Evolutionary conservation across 2,797 vertebrate genomes (phyloP), one percentile per base, ranked within the genome.

Genomic region (Atherinosoma microstoma): DNA sequence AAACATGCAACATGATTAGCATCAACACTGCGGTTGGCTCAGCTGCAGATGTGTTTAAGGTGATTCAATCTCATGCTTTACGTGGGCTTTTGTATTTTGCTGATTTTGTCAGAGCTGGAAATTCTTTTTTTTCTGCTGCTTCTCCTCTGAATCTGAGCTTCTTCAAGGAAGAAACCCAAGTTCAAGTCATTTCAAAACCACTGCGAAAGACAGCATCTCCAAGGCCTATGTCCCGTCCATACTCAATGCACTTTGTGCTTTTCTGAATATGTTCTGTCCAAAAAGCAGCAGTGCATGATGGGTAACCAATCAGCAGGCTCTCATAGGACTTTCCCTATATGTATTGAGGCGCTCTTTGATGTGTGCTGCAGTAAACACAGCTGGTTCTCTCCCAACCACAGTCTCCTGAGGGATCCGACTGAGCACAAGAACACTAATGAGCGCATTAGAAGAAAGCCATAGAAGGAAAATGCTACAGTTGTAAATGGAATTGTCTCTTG

Each of bases 341-440:
- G 75, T 89, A 88, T 86, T 81, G 77, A 75, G 90, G 88, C 77
- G 56, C 64, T 66, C 91, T 94, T 95, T 94, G 92, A 93, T 92
- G 93, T 93, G 83, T 79, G 79, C 73, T 76, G 92, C 93, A 90
- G 93, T 94, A 94, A 94, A 95, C 93, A 93, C 84, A 89, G 82
- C 82, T 88, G 70, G 87, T 87, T 90, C 83, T 92, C 84, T 86
- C 82, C 81, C 79, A 32, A 90, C 85, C 87, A 75, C 76, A 20
- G 75, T 92, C 90, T 92, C 93, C 84, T 78, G 86, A 72, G 93
- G 91, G 87, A 91, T 83, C 68, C 76, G 84, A 86, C 90, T 89
- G 82, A 76, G 85, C 87, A 89, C 87, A 86, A 91, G 88, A 91
- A 90, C 92, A 92, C 93, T 95, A 95, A 95, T 94, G 94, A 95